Evolutionary conservation across 2,797 vertebrate species (phyloP), one percentile per base, ranked within the genome.

Genomic region (Tapera naevia): DNA sequence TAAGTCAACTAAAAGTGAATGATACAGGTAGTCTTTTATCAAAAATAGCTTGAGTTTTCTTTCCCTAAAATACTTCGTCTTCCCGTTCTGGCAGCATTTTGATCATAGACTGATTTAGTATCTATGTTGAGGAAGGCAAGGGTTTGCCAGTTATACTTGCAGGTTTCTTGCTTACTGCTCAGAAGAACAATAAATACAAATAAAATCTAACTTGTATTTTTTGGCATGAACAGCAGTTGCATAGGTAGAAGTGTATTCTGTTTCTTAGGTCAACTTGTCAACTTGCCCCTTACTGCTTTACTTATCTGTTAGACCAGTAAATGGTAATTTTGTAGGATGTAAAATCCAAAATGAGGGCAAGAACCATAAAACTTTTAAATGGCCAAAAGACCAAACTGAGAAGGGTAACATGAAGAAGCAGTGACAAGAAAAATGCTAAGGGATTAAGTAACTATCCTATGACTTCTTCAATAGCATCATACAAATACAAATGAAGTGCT

Each of bases 211-310:
- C 11, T 32, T 6, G n/a, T 25, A 13, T 4, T 60, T 41, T 90
- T 41, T 41, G 50, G 97, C 93, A 88, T 92, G 96, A 8, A 91
- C 97, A 65, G 97, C 91, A 33, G 95, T 98, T 94, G 96, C 81
- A 70, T 90, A 96, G 62, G 74, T 95, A 75, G 96, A 89, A 58
- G 85, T 89, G 41, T 91, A 96, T 84, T 96, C 89, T 93, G 96
- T 97, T 97, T 41, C 48, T 96, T 86, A 13, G 88, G n/a, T n/a
- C n/a, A n/a, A 12, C 30, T 64, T 76, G 84, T 80, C 32, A 78
- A 1, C 19, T 85, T 88, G 48, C 11, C 39, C 43, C 23, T 57
- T 58, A 17, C 33, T 85, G 25, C 28, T 54, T 33, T 53, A 7
- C n/a, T 78, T 73, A 81, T n/a, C n/a, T n/a, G n/a, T n/a, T n/a